Evolutionary conservation across 1,140 invertebrate species (phyloP), one percentile per base, ranked within the genome.

Genomic region (Lasaia peninsularis): DNA sequence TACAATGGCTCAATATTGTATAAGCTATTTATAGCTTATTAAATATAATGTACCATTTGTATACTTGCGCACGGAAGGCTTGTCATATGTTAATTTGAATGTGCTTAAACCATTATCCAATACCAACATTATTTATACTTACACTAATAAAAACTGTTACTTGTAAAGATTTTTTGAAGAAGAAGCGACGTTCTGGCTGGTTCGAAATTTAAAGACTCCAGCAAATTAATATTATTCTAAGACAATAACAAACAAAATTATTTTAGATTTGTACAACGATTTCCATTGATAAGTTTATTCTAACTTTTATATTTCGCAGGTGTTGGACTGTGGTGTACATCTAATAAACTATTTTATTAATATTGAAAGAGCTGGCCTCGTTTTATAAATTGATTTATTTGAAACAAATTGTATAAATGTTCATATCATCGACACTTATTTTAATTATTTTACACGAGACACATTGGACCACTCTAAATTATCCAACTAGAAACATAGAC

Each of bases 1-100:
- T 88, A 85, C 76, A 78, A 73, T 73, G 75, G 85, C 85, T 88
- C 85, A 88, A 88, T 84, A 78, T 83, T 78, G 71, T 78, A 73
- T 86, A 88, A 86, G 85, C 85, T 86, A 83, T 77, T 67, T 67
- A 69, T 83, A 84, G 84, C 84, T 87, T 85, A 81, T 73, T 69
- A 73, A 80, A 69, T 75, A 72, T 75, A 73, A 63, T 63, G 59
- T 73, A 77, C 67, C 66, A 72, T 67, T 76, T 69, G 70, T 80
- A 73, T 71, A 81, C 71, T 67, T 74, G 20, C 24, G 20, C 18
- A 40, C 21, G 20, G 11, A n/a, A 55, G 18, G 20, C 24, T 20
- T 24, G 37, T 54, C 18, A 35, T 37, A 12, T 54, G 37, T 35
- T 35, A n/a, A 35, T 54, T 32, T 32, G 4, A 34, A 20, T 31